Evolutionary conservation across 2,888 invertebrate species (phyloP).

Genomic region (Aelia acuminata): DNA sequence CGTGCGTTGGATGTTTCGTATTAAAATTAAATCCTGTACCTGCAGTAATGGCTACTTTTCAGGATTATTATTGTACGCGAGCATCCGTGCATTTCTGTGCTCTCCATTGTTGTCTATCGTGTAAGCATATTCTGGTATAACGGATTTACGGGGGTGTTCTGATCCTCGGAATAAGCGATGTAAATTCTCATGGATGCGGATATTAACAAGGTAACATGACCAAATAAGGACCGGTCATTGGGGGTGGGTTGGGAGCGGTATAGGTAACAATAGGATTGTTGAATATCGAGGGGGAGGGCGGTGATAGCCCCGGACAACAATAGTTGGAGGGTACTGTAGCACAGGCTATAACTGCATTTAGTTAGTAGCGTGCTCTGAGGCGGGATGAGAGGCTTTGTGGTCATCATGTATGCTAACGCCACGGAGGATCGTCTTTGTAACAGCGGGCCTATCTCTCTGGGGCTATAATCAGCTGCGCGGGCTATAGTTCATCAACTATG

Average conservation of each 20-base stretch:
- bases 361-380: background rate
- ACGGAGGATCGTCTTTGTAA: too few species aligned
- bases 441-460: background rate
- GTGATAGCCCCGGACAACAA: background rate
- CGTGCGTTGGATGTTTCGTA: background rate
- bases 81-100: background rate
- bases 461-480: slow-evolving; percentile 16
- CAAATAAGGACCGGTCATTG: background rate
- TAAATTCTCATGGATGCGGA: background rate
- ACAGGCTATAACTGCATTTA: slow-evolving; percentile 43
- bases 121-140: background rate
- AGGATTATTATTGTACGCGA: background rate
- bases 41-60: background rate
- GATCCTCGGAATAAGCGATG: background rate
- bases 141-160: background rate
- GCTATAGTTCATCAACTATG: slow-evolving; percentile 44
- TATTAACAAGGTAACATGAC: slow-evolving; percentile 14
- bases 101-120: background rate
- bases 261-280: slow-evolving; percentile 20
- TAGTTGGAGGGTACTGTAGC: background rate
- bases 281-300: too few species aligned
- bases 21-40: background rate
- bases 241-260: too few species aligned
- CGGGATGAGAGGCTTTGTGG: slow-evolving; percentile 35
- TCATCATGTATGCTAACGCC: slow-evolving; percentile 43